Evolutionary conservation across 2,113 vertebrate genomes (phyloP), one percentile per base, ranked within the genome.

Genomic region (Polypterus bichir): DNA sequence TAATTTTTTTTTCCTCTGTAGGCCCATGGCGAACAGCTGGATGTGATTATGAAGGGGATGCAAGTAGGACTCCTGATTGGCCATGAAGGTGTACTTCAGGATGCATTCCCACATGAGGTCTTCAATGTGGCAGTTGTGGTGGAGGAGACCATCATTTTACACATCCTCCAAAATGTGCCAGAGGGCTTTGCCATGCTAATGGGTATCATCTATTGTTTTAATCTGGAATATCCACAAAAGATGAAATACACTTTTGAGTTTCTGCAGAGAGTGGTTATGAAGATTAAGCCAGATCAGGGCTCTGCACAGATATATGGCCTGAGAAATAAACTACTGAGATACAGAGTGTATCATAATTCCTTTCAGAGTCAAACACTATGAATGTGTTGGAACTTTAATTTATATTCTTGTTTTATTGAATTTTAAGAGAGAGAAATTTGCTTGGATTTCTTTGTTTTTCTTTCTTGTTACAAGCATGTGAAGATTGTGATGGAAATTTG

Each of bases 191-290:
- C 65, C 60, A 62, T 62, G 59, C 65, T 66, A 57, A 45, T 66
- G 60, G 65, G 65, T 9, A 62, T 59, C 54, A 62, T 66, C 11
- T 64, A 66, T 54, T 69, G 68, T 48, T 49, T 66, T 57, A 69
- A 63, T 52, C 64, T 64, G 47, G 58, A 61, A 11, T 63, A 67
- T 47, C 62, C 57, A 7, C 27, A 3, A 46, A 5, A 5, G 10
- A 62, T 52, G 44, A 65, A 48, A 49, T 67, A 64, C 52, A 60
- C 62, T 27, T 64, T 64, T 56, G 58, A 67, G 47, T 64, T 67
- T 57, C 4, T 67, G 52, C 62, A 63, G 47, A 64, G 6, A 5
- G 58, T 60, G 5, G 53, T 60, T 52, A 64, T 67, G 62, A 64
- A 64, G 51, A 64, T 57, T 3, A 55, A 64, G 60, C 62, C 58